phyloP scores from a whole-genome alignment of 1,140 invertebrate species.

The Zaprionus ghesquierei region DNA sequence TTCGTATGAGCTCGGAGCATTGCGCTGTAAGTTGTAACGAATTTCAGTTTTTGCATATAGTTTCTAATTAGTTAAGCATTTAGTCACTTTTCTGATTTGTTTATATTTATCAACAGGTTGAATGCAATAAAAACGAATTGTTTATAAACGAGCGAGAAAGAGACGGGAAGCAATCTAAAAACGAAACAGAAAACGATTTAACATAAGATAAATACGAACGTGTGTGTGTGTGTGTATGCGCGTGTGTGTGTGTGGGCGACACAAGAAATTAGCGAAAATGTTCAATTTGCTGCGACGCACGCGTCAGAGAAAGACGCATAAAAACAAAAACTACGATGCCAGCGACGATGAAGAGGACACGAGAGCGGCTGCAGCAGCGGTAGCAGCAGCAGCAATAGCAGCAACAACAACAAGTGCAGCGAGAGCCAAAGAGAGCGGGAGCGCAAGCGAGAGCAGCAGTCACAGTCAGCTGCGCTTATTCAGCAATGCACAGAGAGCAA shows the following conservation, averaged over 20 bases:
- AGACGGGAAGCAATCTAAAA: neutral
- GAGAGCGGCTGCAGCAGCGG: neutral
- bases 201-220: neutral
- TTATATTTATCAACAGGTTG: slow-evolving; percentile 62
- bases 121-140: slow-evolving; percentile 65
- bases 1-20: slow-evolving; percentile 28
- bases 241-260: slow-evolving; percentile 2
- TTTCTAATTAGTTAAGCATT: neutral
- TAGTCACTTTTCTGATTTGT: slow-evolving; percentile 1
- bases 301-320: slow-evolving; percentile 64
- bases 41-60: neutral
- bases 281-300: slow-evolving; percentile 72
- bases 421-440: neutral
- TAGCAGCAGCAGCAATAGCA: slow-evolving; percentile 1
- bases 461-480: neutral
- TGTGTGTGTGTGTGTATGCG: neutral
- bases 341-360: slow-evolving; percentile 56
- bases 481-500: slow-evolving; percentile 21
- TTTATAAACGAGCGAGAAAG: slow-evolving; percentile 52
- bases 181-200: slow-evolving; percentile 6
- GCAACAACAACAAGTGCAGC: neutral
- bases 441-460: neutral
- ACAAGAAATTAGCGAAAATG: slow-evolving; percentile 44
- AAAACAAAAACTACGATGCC: slow-evolving; percentile 48
- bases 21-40: slow-evolving; percentile 34